phyloP scores from a whole-genome alignment of 2,113 vertebrate genomes.

The Solenodon paradoxus region DNA sequence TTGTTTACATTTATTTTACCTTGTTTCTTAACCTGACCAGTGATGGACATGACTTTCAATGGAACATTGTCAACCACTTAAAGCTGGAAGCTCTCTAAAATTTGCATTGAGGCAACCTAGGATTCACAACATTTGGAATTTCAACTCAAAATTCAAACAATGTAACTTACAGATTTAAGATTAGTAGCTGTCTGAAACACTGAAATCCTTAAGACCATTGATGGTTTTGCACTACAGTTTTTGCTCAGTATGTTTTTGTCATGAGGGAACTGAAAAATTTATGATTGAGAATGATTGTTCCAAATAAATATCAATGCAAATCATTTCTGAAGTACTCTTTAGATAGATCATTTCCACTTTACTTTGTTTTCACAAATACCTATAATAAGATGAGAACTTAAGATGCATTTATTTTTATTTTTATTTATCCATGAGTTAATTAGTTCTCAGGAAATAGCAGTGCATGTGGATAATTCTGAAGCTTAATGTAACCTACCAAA shows the following conservation, averaged over 20 bases:
- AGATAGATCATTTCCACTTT: not conserved
- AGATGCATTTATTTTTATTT: not conserved
- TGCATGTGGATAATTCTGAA: not conserved
- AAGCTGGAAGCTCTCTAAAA: not conserved
- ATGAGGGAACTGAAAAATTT: not conserved
- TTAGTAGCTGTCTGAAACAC: not conserved
- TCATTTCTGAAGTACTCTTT: not conserved
- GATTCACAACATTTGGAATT: not conserved
- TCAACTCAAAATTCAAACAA: not conserved
- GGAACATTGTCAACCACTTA: not conserved
- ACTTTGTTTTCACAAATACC: not conserved
- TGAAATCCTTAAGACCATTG: not conserved
- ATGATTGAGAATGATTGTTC: not conserved
- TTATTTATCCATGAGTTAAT: not conserved
- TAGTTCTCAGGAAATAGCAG: not conserved
- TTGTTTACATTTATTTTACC: not conserved
- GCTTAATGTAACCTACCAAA: not conserved
- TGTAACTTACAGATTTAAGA: not conserved
- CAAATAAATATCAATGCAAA: not conserved
- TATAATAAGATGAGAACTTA: not conserved
- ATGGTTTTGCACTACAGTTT: not conserved
- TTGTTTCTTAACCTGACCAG: not conserved
- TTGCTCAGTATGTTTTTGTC: not conserved
- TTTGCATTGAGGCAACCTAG: not conserved
- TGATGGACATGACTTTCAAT: too few relatives aligned